Evolutionary conservation across 2,888 invertebrate species (phyloP).

Genomic region (Cyclophora punctaria): DNA sequence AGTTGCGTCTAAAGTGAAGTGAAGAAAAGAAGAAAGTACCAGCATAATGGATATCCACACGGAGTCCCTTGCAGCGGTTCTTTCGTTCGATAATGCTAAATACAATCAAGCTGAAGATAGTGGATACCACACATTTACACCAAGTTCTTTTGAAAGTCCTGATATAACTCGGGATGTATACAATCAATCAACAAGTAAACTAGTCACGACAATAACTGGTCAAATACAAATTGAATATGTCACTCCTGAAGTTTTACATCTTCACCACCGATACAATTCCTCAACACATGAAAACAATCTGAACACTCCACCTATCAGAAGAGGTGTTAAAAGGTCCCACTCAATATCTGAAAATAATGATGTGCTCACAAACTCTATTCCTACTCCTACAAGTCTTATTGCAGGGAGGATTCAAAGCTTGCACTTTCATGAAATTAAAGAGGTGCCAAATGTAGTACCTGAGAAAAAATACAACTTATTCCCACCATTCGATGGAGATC

Average conservation of each 20-base stretch:
- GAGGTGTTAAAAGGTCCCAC: slow-evolving; percentile 48
- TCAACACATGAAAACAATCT: slow-evolving; percentile 15
- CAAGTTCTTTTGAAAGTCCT: slow-evolving; percentile 51
- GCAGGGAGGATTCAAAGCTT: slow-evolving; percentile 56
- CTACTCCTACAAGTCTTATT: slow-evolving; percentile 60
- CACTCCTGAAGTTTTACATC: slow-evolving; percentile 33
- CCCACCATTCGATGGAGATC: slow-evolving; percentile 25
- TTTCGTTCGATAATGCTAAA: slow-evolving; percentile 38
- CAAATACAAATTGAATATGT: slow-evolving; percentile 36
- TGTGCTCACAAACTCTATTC: slow-evolving; percentile 27
- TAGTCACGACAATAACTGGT: slow-evolving; percentile 30
- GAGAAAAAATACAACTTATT: slow-evolving; percentile 14
- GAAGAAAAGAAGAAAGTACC: slow-evolving; percentile 7
- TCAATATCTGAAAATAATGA: slow-evolving; percentile 36
- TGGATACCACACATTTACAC: slow-evolving; percentile 63
- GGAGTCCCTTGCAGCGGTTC: slow-evolving; percentile 40
- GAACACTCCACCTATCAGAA: slow-evolving; percentile 41
- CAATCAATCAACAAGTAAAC: slow-evolving; percentile 32
- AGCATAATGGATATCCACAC: slow-evolving; percentile 49
- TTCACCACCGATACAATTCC: slow-evolving; percentile 20
- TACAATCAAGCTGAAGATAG: slow-evolving; percentile 60
- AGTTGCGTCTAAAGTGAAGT: slow-evolving; percentile 13
- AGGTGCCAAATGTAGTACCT: slow-evolving; percentile 23
- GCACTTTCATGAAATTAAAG: slow-evolving; percentile 50
- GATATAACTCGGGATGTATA: slow-evolving; percentile 44